Evolutionary conservation across 2,797 vertebrate species (phyloP).

Genomic region (Lemur catta): DNA sequence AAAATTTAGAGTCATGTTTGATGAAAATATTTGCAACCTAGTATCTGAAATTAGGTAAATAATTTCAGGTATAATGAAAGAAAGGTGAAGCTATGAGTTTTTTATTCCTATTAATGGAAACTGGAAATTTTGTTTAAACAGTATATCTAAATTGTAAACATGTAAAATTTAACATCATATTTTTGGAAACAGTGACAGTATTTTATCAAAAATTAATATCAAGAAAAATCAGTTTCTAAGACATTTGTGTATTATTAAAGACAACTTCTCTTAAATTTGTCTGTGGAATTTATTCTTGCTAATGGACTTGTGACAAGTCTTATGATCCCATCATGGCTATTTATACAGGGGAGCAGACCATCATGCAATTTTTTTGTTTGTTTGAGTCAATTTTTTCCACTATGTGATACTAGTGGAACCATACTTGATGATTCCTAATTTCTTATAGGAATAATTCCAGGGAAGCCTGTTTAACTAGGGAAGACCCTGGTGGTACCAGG

Average conservation of each 20-base stretch:
- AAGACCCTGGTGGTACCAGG: neutral
- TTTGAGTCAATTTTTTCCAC: neutral
- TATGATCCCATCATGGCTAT: neutral
- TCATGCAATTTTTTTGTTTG: constrained; percentile 28
- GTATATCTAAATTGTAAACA: neutral
- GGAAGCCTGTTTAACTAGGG: neutral
- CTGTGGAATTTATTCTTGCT: constrained; percentile 39
- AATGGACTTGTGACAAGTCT: neutral
- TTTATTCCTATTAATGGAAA: neutral
- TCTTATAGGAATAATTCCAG: constrained; percentile 16
- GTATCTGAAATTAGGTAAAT: neutral
- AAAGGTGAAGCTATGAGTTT: neutral
- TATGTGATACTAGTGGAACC: neutral
- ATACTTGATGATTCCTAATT: neutral
- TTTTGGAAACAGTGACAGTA: neutral
- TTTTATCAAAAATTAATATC: constrained; percentile 31
- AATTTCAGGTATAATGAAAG: constrained; percentile 26
- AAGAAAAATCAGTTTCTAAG: constrained; percentile 26
- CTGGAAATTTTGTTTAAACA: neutral
- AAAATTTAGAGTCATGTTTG: neutral
- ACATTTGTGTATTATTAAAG: neutral
- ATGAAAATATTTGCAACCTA: constrained; percentile 30
- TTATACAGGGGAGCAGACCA: neutral
- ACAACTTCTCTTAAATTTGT: neutral
- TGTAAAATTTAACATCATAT: neutral